phyloP scores from a whole-genome alignment of 1,140 invertebrate genomes.

The Dinothrombium tinctorium region DNA sequence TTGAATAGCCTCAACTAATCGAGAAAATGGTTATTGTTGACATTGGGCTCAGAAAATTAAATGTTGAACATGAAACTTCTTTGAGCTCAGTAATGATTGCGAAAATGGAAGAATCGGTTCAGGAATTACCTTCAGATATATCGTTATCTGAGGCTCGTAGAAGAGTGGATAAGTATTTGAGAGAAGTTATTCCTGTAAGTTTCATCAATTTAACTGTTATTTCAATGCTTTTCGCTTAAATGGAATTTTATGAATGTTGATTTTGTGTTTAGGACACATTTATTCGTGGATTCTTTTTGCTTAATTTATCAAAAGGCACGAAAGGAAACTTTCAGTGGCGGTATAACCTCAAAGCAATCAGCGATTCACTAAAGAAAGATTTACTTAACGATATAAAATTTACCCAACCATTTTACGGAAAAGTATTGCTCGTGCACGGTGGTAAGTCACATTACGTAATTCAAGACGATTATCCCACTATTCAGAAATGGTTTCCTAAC shows the following conservation, averaged over 20 bases:
- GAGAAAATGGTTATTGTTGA: conserved; percentile 5
- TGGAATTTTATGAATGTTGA: not conserved
- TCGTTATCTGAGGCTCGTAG: not conserved
- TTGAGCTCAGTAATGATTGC: not conserved
- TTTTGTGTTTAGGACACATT: not conserved
- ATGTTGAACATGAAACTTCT: not conserved
- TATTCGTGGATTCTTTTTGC: conserved; percentile 3
- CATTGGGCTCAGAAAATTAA: not conserved
- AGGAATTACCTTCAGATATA: not conserved
- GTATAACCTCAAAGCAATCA: not conserved
- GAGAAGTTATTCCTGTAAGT: not conserved
- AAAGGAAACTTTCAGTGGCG: not conserved
- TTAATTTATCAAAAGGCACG: not conserved
- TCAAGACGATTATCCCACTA: not conserved
- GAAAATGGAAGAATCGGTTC: not conserved
- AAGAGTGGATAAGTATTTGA: not conserved
- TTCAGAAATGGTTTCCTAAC: not conserved
- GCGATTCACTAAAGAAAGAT: not conserved
- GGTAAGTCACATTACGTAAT: conserved; percentile 1
- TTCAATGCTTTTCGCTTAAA: not conserved
- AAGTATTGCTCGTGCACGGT: not conserved
- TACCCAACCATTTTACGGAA: not conserved
- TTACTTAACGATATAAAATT: not conserved
- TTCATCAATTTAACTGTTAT: not conserved
- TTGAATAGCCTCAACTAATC: not conserved